Base-by-base conservation (phyloP, 2,797 vertebrate genomes). In the Chelidonichthys spinosus region DNA sequence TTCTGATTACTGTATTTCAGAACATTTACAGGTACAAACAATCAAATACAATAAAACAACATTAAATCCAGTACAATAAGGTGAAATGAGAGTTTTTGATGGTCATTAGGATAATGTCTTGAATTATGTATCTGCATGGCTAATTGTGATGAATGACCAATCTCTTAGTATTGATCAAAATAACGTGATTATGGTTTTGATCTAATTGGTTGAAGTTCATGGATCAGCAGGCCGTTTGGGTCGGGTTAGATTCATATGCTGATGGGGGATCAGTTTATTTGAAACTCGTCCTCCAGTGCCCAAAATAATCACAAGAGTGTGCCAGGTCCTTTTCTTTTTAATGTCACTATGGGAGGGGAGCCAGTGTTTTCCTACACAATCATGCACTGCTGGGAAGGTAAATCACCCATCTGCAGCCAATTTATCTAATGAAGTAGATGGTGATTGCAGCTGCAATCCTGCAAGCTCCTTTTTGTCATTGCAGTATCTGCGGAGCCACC, bases 391-490 rank as follows among this genome's bases (percentile, higher is more conserved):
- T 77, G 71, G 72, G 71, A 66, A 17, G 35, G 64, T 53, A 74
- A 75, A 83, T 80, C 60, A 72, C 61, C 83, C 81, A 85, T 85
- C 87, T 85, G 84, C 79, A 72, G 69, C 67, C 89, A 83, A 87
- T 92, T 78, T 75, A 66, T 83, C 62, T 90, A 89, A 90, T 90
- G 78, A 90, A 80, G 87, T 76, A 59, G 82, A 71, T 66, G 73
- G 67, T 76, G 83, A 88, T 86, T 74, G 81, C 87, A 86, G 75
- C 63, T 84, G 84, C 52, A 72, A 54, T 71, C 86, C 81, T 75
- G 66, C 67, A 79, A 66, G 72, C 17, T 78, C 25, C 39, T 58
- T 25, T 71, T 80, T 80, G 73, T 83, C 76, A 68, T 61, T 66
- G 55, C n/a, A 15, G 44, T 44, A 25, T 59, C 63, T 66, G 58